phyloP scores from a whole-genome alignment of 2,113 vertebrate species.

The Tringa solitaria region DNA sequence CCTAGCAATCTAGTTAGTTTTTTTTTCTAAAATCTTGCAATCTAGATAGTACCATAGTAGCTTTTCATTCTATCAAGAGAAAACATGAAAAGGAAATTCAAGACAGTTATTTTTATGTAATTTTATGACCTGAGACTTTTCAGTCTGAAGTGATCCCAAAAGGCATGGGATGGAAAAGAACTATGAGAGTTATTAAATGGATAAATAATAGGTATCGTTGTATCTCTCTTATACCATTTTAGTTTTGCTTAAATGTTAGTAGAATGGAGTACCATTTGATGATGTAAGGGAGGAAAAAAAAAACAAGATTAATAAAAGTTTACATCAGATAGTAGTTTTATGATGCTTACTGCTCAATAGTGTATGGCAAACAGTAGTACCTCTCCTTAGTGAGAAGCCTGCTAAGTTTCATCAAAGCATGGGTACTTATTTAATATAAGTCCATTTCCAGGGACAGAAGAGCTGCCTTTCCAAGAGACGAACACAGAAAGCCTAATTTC shows the following conservation, averaged over 20 bases:
- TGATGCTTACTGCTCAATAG: neutral
- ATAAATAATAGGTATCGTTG: neutral
- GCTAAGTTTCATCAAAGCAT: neutral
- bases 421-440: neutral
- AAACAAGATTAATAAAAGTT: neutral
- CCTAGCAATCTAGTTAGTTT: neutral
- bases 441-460: neutral
- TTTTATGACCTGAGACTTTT: neutral
- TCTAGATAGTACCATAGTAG: neutral
- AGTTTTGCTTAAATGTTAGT: neutral
- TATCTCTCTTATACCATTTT: neutral
- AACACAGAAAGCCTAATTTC: neutral
- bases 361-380: neutral
- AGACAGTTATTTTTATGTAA: neutral
- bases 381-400: neutral
- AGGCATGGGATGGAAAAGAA: neutral
- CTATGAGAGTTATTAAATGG: neutral
- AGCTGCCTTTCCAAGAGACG: neutral
- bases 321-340: neutral
- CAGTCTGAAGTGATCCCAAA: neutral
- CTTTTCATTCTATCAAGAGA: neutral
- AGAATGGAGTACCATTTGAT: neutral
- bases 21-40: neutral
- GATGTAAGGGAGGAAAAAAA: neutral
- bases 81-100: neutral